Evolutionary conservation across 2,888 invertebrate genomes (phyloP).

Genomic region (Apamea monoglypha): DNA sequence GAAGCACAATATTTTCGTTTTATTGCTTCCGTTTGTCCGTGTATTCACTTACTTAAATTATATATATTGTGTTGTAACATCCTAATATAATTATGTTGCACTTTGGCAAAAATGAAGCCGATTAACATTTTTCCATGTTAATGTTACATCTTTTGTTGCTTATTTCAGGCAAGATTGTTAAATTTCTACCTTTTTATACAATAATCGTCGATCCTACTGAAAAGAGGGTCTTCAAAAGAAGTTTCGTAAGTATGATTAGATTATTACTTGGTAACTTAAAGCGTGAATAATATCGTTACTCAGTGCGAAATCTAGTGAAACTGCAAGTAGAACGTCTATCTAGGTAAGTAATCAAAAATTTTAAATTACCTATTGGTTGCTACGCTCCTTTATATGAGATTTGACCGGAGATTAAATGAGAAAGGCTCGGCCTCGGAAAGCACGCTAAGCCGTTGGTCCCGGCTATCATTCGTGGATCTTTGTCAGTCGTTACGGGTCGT

Average conservation of each 20-base stretch:
- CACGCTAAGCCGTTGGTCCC: no score
- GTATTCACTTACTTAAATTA: conserved; percentile 58
- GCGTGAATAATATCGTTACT: conserved; percentile 17
- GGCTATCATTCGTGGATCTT: no score
- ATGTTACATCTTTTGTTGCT: not conserved
- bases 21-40: conserved; percentile 63
- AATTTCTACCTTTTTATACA: not conserved
- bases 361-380: not conserved
- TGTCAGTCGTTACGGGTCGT: no score
- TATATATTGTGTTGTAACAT: conserved; percentile 47
- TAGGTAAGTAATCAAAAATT: conserved; percentile 13
- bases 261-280: conserved; percentile 18
- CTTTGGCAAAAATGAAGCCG: conserved; percentile 6
- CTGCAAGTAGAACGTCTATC: not conserved
- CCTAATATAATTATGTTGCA: conserved; percentile 33
- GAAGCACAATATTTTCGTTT: conserved; percentile 63
- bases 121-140: conserved; percentile 13
- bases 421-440: not conserved
- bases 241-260: conserved; percentile 15
- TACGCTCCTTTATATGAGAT: not conserved
- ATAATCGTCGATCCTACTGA: not conserved
- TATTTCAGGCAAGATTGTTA: not conserved
- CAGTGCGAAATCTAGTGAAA: conserved; percentile 2
- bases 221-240: not conserved
- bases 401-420: not conserved